Evolutionary conservation across 1,140 invertebrate species (phyloP).

Genomic region (Scaptodrosophila lebanonensis): DNA sequence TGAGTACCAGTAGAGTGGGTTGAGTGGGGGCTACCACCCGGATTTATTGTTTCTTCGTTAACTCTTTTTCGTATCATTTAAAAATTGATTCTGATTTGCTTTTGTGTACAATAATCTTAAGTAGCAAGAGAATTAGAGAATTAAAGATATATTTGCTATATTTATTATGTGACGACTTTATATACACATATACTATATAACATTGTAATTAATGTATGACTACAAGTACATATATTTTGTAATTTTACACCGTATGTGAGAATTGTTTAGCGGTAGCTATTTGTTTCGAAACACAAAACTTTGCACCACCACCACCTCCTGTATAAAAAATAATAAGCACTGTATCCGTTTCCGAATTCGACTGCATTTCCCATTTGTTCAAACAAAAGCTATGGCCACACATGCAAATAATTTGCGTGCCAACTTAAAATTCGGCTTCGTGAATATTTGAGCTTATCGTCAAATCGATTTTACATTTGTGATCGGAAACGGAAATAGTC

Average conservation of each 20-base stretch:
- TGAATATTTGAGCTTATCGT: constrained; percentile 25
- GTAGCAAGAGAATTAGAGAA: constrained; percentile 51
- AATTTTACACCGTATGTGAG: constrained; percentile 41
- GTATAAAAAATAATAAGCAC: no score
- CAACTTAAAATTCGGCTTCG: no score
- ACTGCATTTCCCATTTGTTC: no score
- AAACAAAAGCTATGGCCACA: no score
- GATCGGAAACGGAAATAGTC: constrained; percentile 1
- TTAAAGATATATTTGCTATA: constrained; percentile 33
- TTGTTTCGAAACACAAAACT: no score
- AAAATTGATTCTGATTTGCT: constrained; percentile 42
- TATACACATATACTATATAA: constrained; percentile 14
- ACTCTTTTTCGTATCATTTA: constrained; percentile 29
- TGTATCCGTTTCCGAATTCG: no score
- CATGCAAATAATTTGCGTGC: no score
- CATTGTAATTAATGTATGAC: constrained; percentile 15
- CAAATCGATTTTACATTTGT: constrained; percentile 21
- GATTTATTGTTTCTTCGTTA: constrained; percentile 33
- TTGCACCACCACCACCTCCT: no score
- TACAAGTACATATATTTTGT: constrained; percentile 29
- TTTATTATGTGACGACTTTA: constrained; percentile 14
- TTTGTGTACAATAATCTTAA: constrained; percentile 64
- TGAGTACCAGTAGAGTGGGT: constrained; percentile 88
- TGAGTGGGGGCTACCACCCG: background rate
- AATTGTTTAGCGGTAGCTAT: constrained; percentile 23